Percentiles rank a stretch among this genome's conserved stretches.
Conservation (phyloP, 1,140 invertebrate species). For the Drosophila asahinai region DNA sequence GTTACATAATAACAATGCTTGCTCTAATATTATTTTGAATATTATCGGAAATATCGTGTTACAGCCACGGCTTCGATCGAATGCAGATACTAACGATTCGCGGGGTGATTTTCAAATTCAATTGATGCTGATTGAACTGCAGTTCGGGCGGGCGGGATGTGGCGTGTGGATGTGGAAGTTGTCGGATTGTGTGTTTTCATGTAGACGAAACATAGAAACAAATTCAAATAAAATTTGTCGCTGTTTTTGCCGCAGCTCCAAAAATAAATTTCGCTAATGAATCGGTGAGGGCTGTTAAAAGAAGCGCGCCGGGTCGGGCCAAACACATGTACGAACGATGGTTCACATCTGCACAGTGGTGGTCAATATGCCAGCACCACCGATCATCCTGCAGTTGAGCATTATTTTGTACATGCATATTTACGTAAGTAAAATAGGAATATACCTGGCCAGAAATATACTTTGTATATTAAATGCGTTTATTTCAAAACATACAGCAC, state of each 20-base stretch:
- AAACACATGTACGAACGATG: constrained; percentile 17
- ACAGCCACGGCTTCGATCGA: not conserved
- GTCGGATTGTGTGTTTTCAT: constrained; percentile 73
- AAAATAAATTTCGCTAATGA: constrained; percentile 76
- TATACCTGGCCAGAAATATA: not conserved
- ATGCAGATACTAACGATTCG: constrained; percentile 7
- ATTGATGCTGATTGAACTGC: constrained; percentile 33
- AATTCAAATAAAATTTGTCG: constrained; percentile 76
- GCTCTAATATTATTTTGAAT: not conserved
- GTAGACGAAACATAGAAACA: constrained; percentile 68
- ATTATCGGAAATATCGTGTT: constrained; percentile 4
- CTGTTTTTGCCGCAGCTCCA: constrained; percentile 76
- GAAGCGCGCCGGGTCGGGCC: constrained; percentile 64
- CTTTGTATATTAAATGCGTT: no score
- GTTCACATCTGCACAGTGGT: constrained; percentile 13
- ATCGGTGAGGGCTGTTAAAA: constrained; percentile 56
- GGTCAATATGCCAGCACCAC: not conserved
- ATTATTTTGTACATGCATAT: not conserved
- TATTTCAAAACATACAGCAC: no score
- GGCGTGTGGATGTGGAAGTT: constrained; percentile 49
- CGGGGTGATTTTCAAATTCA: constrained; percentile 25
- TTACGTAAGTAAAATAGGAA: not conserved
- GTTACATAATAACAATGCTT: constrained; percentile 20
- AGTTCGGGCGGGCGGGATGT: not conserved
- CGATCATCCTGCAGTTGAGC: not conserved